Evolutionary conservation across 2,797 vertebrate species (phyloP).

Genomic region (Pseudochirops corinnae): DNA sequence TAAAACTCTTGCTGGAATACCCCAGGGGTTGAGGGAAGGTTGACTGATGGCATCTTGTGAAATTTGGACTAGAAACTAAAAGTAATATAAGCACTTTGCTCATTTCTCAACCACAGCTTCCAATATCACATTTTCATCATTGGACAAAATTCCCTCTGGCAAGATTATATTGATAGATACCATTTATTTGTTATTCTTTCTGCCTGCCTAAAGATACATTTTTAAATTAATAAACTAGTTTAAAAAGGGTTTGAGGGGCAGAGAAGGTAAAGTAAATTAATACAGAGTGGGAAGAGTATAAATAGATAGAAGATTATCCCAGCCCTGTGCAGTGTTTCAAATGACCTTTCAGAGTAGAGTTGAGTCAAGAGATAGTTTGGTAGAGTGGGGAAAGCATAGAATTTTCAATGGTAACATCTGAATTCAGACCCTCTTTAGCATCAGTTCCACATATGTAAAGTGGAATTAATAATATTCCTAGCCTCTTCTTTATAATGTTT

Average conservation of each 20-base stretch:
- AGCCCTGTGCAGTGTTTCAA: background rate
- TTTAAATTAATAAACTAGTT: background rate
- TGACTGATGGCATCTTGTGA: background rate
- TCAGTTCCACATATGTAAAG: background rate
- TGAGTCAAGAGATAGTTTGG: background rate
- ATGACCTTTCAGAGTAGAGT: background rate
- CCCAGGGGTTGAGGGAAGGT: background rate
- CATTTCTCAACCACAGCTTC: background rate
- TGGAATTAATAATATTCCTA: background rate
- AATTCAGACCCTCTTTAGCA: background rate
- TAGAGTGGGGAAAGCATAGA: background rate
- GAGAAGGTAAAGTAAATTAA: background rate
- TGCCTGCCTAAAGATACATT: background rate
- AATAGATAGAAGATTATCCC: background rate
- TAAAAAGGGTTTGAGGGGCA: background rate
- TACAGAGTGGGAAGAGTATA: background rate
- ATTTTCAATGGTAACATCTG: background rate
- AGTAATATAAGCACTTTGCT: background rate
- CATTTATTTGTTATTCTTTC: background rate
- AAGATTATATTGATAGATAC: background rate
- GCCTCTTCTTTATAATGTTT: background rate
- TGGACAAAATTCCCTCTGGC: background rate
- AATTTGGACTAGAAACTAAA: background rate
- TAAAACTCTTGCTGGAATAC: background rate
- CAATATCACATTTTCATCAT: background rate